Evolutionary conservation across 2,797 vertebrate genomes (phyloP), one percentile per base, ranked within the genome.

Genomic region (Cheirogaleus major): DNA sequence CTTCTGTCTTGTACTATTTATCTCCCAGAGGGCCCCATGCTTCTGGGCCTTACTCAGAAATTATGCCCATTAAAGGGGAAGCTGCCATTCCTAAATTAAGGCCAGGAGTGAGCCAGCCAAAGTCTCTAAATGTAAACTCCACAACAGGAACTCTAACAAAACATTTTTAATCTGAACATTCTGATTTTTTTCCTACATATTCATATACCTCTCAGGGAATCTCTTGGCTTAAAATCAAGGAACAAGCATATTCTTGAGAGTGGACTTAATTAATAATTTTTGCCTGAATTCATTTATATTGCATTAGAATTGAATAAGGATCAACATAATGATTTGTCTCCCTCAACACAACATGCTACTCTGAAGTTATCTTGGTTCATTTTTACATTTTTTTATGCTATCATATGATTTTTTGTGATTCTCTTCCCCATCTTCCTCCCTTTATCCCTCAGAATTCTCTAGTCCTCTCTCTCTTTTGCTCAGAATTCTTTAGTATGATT

Each of bases 221-320:
- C 30, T 57, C 22, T 80, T 57, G 63, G 32, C 73, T 95, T 63
- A 92, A 96, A 90, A 85, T 84, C 50, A 87, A 89, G 43, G 15
- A 52, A 63, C 2, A 94, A 89, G 10, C 6, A 45, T 82, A 63
- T 85, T 73, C 11, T 55, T 80, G 35, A 94, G 73, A 83, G 63
- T 50, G 13, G 27, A 63, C 7, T 81, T 92, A 78, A 65, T 91
- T 80, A 96, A 87, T 70, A 80, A 94, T 87, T 23, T 83, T 22
- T 95, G 23, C 32, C n/a, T 69, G 52, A 55, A 89, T 95, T 96
- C 92, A 95, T 41, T 96, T 95, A 93, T 35, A 90, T 50, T 90
- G 6, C 27, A 69, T 96, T 87, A 50, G 43, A 84, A n/a, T 22
- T 48, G 27, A 93, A 80, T 92, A 89, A 75, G 23, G 12, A 57